Base-by-base conservation (phyloP, 2,113 vertebrate species). In the Furnarius figulus region DNA sequence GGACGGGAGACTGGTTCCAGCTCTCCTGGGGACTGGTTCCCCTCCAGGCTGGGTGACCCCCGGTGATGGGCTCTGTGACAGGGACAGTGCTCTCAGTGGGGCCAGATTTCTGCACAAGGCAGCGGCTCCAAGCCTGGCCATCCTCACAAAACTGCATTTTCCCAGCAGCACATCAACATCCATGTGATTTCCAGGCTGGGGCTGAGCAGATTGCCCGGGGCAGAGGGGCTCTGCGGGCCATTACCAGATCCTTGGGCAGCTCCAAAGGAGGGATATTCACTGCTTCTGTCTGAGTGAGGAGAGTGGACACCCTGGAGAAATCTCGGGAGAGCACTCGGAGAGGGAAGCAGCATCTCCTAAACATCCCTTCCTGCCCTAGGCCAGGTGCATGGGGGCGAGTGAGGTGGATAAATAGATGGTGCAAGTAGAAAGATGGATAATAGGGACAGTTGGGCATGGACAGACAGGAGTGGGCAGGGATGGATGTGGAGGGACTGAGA, bases 331-430 rank as follows among this genome's bases (percentile, higher is more conserved):
- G 44, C 85, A 5, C 42, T 49, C 3, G 1, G 44, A 31, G 2
- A 16, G 44, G 63, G 49, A 67, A 30, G 28, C 18, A 16, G 52
- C 8, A 10, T 39, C 28, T 58, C 75, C 67, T 17, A 3, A 44
- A 50, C 1, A 11, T 2, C 61, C 28, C 9, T 9, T 8, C 6
- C n/a, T 37, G 49, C 44, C 46, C 46, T 8, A 9, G 9, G 14
- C 15, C 59, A 8, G 58, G 55, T 1, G 10, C 53, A 35, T 8
- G 46, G 7, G 19, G 20, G 8, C 0, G 0, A 33, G 18, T 0
- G 50, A 59, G 58, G 4, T 8, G 74, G 75, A 33, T 15, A 40
- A 89, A 40, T 13, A 59, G 61, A 16, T 28, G 52, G 35, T 0
- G 23, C 0, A 0, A 35, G 73, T 33, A 65, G 75, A 35, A 39